Conservation (phyloP, 2,797 vertebrate genomes). For the Enteromius treurensis region DNA sequence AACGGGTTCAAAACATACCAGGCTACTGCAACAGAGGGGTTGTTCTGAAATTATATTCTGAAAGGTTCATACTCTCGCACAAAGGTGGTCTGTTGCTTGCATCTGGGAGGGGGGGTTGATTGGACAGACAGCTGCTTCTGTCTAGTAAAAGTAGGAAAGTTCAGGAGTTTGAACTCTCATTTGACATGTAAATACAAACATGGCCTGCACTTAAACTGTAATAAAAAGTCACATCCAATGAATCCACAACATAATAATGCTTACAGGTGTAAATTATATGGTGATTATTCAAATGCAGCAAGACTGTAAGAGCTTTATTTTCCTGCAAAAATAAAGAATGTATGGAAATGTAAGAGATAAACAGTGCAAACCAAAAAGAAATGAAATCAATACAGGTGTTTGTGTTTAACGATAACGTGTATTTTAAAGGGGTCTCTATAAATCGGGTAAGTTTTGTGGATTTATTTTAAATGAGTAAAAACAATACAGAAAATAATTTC, state of each 20-base stretch:
- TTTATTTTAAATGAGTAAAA: too few relatives aligned
- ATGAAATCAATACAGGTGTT: background rate
- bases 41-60: slow-evolving; percentile 23
- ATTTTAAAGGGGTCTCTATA: background rate
- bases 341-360: background rate
- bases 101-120: background rate
- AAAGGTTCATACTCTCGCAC: slow-evolving; percentile 24
- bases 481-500: background rate
- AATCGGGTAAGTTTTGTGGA: too few relatives aligned
- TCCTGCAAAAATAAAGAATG: background rate
- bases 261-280: background rate
- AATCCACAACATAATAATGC: background rate
- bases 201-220: background rate
- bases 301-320: background rate
- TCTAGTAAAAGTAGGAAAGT: slow-evolving; percentile 17
- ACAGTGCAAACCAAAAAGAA: background rate
- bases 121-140: slow-evolving; percentile 11
- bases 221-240: background rate
- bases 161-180: background rate
- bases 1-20: slow-evolving; percentile 28
- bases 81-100: slow-evolving; percentile 28
- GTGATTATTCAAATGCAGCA: background rate
- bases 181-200: slow-evolving; percentile 22
- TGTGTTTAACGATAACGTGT: background rate
- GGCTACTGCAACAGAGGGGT: slow-evolving; percentile 14